phyloP scores from a whole-genome alignment of 1,140 invertebrate species.

The Anagrus nilaparvatae region DNA sequence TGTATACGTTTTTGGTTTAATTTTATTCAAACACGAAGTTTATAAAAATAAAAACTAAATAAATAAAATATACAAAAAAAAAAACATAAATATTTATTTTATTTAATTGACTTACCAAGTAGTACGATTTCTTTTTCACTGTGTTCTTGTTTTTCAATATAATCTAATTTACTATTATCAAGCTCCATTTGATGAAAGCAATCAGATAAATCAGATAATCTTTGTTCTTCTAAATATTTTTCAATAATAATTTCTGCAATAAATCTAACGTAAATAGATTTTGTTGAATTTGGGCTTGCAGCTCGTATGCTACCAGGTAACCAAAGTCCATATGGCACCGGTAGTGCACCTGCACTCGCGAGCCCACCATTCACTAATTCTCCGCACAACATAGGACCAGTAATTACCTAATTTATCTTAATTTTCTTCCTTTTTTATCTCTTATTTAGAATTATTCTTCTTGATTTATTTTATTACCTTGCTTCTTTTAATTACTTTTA shows the following conservation, averaged over 20 bases:
- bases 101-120: slow-evolving; percentile 31
- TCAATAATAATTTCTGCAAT: too few relatives aligned
- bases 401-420: too few relatives aligned
- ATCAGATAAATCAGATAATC: slow-evolving; percentile 7
- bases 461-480: too few relatives aligned
- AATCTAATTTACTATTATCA: slow-evolving; percentile 13
- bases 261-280: too few relatives aligned
- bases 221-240: slow-evolving; percentile 27
- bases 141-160: slow-evolving; percentile 14
- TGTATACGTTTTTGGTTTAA: too few relatives aligned
- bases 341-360: slow-evolving; percentile 40
- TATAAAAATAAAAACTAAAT: too few relatives aligned
- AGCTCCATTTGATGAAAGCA: slow-evolving; percentile 24
- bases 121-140: slow-evolving; percentile 35
- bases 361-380: slow-evolving; percentile 42
- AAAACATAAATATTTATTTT: slow-evolving; percentile 6
- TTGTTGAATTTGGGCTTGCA: too few relatives aligned
- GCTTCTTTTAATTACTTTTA: too few relatives aligned
- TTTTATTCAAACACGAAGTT: too few relatives aligned
- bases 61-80: too few relatives aligned
- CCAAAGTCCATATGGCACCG: slow-evolving; percentile 39
- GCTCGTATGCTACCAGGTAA: slow-evolving; percentile 37
- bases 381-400: slow-evolving; percentile 43
- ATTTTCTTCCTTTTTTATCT: neutral
- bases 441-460: too few relatives aligned